Evolutionary conservation across 2,113 vertebrate species (phyloP), one percentile per base, ranked within the genome.

Genomic region (Corythaixoides concolor): DNA sequence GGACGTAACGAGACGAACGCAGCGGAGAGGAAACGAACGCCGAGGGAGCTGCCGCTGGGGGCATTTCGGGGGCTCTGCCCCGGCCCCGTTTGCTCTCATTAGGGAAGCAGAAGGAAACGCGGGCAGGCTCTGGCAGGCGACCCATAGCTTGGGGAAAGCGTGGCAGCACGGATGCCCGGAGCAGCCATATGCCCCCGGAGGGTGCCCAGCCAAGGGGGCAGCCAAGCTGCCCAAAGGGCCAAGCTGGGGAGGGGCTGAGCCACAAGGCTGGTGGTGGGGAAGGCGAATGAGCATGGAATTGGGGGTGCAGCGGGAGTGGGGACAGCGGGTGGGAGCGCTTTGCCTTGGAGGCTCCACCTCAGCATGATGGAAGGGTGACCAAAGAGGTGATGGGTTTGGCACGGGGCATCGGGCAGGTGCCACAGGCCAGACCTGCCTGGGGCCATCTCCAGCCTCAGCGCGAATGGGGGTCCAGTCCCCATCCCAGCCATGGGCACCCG

Each of bases 341-440:
- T 3, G 14, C 14, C 6, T 6, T 3, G 5, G 8, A 33, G 33
- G 27, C 12, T 74, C 22, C 39, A 0, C 2, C 0, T 11, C 3
- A 0, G 13, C 1, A 7, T 17, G 5, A 26, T 0, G 1, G 45
- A 50, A 30, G 8, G 14, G 2, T 59, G 49, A 15, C 39, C n/a
- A 37, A 58, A 59, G 80, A 59, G 49, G 26, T 28, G 59, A 26
- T 0, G 2, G 20, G 35, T 19, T 85, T 56, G 49, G 43, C 58
- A 26, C 0, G 0, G 41, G 26, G 8, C 15, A 27, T 35, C 0
- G 1, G 55, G 43, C 5, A 12, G 7, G n/a, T n/a, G 4, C 28
- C 16, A 16, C 11, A 24, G 50, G n/a, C n/a, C n/a, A n/a, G n/a
- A 41, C 26, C 47, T 39, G 37, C 10, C 1, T 3, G 21, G n/a